phyloP scores from a whole-genome alignment of 2,888 invertebrate genomes.

The Proisotoma minuta region DNA sequence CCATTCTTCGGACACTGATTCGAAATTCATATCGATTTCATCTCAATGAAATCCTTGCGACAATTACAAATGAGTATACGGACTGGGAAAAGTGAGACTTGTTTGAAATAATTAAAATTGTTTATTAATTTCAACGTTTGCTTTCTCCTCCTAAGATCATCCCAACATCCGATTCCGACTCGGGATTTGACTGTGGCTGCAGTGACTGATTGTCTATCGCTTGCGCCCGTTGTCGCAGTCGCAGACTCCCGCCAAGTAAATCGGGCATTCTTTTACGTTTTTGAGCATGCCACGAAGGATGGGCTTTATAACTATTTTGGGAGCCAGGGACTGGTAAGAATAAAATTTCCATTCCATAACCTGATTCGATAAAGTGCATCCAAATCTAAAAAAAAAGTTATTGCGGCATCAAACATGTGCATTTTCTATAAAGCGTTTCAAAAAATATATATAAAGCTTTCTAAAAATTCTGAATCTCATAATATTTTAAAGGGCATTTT shows the following conservation, averaged over 20 bases:
- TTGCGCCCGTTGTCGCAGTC: slow-evolving; percentile 68
- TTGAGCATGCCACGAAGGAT: slow-evolving; percentile 75
- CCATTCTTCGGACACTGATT: slow-evolving; percentile 69
- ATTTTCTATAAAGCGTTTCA: too few relatives aligned
- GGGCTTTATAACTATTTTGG: slow-evolving; percentile 60
- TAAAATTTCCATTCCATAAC: not conserved
- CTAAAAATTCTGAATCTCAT: too few relatives aligned
- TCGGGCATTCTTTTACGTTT: slow-evolving; percentile 71
- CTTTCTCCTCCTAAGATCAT: slow-evolving; percentile 1
- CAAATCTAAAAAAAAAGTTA: too few relatives aligned
- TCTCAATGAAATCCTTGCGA: slow-evolving; percentile 79
- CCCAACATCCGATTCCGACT: slow-evolving; percentile 73
- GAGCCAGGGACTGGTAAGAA: slow-evolving; percentile 56
- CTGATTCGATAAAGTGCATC: not conserved
- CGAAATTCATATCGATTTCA: slow-evolving; percentile 84
- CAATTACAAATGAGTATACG: slow-evolving; percentile 83
- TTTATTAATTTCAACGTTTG: not conserved
- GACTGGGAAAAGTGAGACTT: slow-evolving; percentile 67
- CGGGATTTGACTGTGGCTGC: slow-evolving; percentile 79
- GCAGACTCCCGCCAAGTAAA: slow-evolving; percentile 68
- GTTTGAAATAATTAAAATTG: not conserved
- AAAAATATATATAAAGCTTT: too few relatives aligned
- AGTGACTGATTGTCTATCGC: slow-evolving; percentile 77
- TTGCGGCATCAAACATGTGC: too few relatives aligned
- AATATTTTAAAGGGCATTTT: too few relatives aligned